A percentile compares a stretch with the other conserved stretches of the same genome.
Conservation (phyloP, 2,113 vertebrate genomes). For the Ammodramus savannarum region DNA sequence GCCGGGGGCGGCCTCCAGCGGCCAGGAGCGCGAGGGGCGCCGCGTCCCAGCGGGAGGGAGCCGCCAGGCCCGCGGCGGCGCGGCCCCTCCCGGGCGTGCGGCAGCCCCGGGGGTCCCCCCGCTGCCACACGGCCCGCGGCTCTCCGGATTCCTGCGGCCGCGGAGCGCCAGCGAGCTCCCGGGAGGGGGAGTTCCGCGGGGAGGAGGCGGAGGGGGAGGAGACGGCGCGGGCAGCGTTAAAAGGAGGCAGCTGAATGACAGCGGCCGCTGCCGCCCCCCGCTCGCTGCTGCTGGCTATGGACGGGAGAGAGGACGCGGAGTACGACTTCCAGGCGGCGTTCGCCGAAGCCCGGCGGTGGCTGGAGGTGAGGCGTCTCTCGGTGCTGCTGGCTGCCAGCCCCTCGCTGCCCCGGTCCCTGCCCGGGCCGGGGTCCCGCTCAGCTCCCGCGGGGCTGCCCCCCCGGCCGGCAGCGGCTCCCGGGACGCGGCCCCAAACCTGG, state of each 20-base stretch:
- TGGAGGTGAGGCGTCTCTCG: conserved; percentile 80
- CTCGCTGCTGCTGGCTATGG: conserved; percentile 64
- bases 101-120: neutral
- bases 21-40: too few species aligned
- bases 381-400: neutral
- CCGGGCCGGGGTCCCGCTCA: neutral
- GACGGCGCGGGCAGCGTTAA: conserved; percentile 16
- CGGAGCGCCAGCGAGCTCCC: neutral
- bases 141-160: neutral
- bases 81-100: too few species aligned
- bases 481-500: neutral
- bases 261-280: neutral
- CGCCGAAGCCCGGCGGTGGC: conserved; percentile 84
- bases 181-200: neutral
- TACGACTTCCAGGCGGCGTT: conserved; percentile 77
- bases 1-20: too few species aligned
- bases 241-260: conserved; percentile 31
- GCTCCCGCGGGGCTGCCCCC: neutral
- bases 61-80: too few species aligned
- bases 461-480: neutral
- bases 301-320: conserved; percentile 77
- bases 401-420: accelerated
- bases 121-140: neutral
- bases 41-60: too few species aligned
- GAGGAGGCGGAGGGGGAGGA: neutral